phyloP scores from a whole-genome alignment of 2,888 invertebrate species.

The Monochamus alternatus region DNA sequence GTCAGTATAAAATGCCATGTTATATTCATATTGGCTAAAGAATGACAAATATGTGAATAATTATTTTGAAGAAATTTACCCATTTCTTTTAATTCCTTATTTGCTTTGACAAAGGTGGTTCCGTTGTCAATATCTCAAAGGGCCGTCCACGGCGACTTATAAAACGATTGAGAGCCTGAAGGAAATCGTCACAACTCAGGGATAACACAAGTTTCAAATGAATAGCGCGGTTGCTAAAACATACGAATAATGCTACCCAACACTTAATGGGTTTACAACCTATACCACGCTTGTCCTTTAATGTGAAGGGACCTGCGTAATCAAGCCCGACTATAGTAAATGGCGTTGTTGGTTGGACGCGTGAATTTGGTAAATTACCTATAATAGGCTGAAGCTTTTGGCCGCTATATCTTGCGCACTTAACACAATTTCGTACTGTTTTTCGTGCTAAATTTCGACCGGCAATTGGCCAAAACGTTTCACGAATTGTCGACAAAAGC shows the following conservation, averaged over 20 bases:
- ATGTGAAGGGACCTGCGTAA: slow-evolving; percentile 51
- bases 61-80: slow-evolving; percentile 17
- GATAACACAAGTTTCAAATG: no score
- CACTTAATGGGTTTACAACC: no score
- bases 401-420: background rate
- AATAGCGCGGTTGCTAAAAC: no score
- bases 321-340: slow-evolving; percentile 48
- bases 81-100: slow-evolving; percentile 17
- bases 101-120: slow-evolving; percentile 41
- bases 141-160: slow-evolving; percentile 44
- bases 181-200: no score
- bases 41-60: background rate
- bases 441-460: no score
- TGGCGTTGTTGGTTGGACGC: slow-evolving; percentile 34
- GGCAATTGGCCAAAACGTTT: no score
- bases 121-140: slow-evolving; percentile 41
- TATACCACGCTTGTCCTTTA: slow-evolving; percentile 36
- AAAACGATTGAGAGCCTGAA: no score
- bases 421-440: background rate
- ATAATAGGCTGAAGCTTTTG: slow-evolving; percentile 38
- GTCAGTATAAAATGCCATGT: slow-evolving; percentile 34
- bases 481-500: background rate
- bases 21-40: slow-evolving; percentile 7
- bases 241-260: no score
- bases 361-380: background rate